Evolutionary conservation across 2,797 vertebrate species (phyloP), one percentile per base, ranked within the genome.

Genomic region (Vireo griseus): DNA sequence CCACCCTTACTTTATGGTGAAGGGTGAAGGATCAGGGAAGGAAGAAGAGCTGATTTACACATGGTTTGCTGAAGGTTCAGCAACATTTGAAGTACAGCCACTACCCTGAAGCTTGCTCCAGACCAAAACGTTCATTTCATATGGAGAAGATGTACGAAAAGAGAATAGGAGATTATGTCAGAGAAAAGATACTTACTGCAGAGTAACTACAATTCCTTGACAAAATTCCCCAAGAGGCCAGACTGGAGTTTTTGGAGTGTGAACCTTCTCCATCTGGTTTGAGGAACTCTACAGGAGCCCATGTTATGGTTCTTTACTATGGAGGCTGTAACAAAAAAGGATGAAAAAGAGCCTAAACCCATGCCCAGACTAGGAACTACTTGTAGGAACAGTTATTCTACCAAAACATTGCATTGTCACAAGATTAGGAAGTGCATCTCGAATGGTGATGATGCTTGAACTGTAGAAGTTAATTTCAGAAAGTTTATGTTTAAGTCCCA

Each of bases 341-440:
- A 16, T 39, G n/a, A 80, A 86, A 91, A 40, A 28, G 14, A 44
- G 44, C 42, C 44, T 83, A 40, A 54, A 48, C 29, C 62, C 12
- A 37, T 94, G 95, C 94, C 88, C 95, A 61, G 75, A 95, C 5
- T 88, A 83, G 82, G 86, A 97, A n/a, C 39, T 95, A 16, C 95
- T 97, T 59, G 95, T 98, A 69, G 96, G 94, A 88, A 83, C 31
- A 71, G 62, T 42, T 68, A 39, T 26, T 57, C 22, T 97, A 96
- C 51, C 95, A 96, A 93, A 95, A 50, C 11, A 81, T 90, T 33
- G 92, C 96, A 50, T 35, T 95, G 74, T 78, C 44, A 17, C 62
- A 45, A 42, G 15, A 33, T 17, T 31, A 54, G 61, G 42, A 82
- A 65, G 78, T 58, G 35, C 18, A 5, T 26, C 24, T 52, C 63